These are phyloP conservation scores for Halcyon malimbica DNA, from an alignment of 2,113 vertebrate species.

Conservation along the genomic window DNA sequence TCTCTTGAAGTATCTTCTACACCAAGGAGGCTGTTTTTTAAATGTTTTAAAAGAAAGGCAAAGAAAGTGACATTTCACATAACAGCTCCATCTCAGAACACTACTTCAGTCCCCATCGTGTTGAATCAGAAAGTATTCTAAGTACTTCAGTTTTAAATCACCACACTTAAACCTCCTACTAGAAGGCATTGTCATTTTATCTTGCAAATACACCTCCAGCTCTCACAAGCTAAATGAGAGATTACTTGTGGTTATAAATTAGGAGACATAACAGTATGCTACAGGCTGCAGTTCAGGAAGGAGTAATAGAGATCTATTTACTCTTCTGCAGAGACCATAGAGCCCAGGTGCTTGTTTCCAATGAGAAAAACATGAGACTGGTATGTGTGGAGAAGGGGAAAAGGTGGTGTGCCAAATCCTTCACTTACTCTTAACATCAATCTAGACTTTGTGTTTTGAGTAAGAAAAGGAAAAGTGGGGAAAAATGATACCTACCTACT, in stretches of 20 bases:
- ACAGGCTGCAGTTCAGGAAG: background rate
- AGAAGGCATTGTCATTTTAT: background rate
- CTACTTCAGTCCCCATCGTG: accelerated
- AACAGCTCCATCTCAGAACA: background rate
- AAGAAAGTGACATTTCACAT: background rate
- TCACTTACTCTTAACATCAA: background rate
- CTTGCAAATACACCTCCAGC: background rate
- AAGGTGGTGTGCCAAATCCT: background rate
- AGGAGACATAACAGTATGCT: background rate
- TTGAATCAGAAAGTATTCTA: background rate
- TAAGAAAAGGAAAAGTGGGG: background rate
- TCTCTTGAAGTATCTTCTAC: background rate
- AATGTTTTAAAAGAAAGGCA: background rate
- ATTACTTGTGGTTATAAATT: background rate
- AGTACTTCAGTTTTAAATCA: background rate
- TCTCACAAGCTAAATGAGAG: background rate
- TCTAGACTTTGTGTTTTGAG: background rate
- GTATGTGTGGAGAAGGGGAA: background rate
- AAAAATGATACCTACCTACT: background rate
- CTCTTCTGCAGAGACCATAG: background rate
- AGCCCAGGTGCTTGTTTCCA: background rate
- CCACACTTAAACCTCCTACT: background rate
- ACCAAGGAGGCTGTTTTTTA: background rate
- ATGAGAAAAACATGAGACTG: background rate
- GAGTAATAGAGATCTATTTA: background rate